These are phyloP conservation scores for Aleiodes sp. DNA, from an alignment of 1,140 invertebrate species.

Conservation along the genomic window DNA sequence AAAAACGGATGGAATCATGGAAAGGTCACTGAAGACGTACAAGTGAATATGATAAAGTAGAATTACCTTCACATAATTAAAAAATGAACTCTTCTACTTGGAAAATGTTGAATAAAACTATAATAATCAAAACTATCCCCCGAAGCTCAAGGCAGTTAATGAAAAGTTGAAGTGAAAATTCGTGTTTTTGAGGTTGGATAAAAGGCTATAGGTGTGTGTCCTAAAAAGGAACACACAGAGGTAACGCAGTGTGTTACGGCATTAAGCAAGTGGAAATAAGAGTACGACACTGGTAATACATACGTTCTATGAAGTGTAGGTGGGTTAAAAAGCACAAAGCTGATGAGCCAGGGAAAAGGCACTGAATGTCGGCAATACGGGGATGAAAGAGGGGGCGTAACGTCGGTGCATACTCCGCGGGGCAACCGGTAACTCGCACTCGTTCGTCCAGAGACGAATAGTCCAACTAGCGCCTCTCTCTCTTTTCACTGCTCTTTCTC, in stretches of 20 bases:
- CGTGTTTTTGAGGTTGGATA: constrained; percentile 61
- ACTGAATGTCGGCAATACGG: constrained; percentile 52
- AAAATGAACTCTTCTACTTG: constrained; percentile 62
- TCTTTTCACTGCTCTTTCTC: constrained; percentile 40
- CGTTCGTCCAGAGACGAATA: constrained; percentile 38
- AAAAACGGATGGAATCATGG: not conserved
- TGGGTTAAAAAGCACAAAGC: constrained; percentile 58
- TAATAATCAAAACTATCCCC: constrained; percentile 3
- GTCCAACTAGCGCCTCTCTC: constrained; percentile 18
- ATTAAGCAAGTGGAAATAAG: constrained; percentile 14
- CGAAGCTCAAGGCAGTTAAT: constrained; percentile 56
- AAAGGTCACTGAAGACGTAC: not conserved
- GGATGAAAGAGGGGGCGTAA: not conserved
- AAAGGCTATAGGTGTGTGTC: not conserved
- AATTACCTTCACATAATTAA: constrained; percentile 55
- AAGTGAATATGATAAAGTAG: constrained; percentile 42
- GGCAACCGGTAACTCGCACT: constrained; percentile 53
- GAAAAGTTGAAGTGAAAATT: constrained; percentile 65
- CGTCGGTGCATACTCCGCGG: constrained; percentile 34
- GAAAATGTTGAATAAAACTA: constrained; percentile 25
- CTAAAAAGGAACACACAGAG: too few species aligned
- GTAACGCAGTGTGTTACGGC: not conserved
- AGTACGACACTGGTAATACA: constrained; percentile 6
- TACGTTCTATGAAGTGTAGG: not conserved
- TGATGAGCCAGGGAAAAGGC: constrained; percentile 63